phyloP scores from a whole-genome alignment of 2,888 invertebrate species.

The Acholoe squamosa region DNA sequence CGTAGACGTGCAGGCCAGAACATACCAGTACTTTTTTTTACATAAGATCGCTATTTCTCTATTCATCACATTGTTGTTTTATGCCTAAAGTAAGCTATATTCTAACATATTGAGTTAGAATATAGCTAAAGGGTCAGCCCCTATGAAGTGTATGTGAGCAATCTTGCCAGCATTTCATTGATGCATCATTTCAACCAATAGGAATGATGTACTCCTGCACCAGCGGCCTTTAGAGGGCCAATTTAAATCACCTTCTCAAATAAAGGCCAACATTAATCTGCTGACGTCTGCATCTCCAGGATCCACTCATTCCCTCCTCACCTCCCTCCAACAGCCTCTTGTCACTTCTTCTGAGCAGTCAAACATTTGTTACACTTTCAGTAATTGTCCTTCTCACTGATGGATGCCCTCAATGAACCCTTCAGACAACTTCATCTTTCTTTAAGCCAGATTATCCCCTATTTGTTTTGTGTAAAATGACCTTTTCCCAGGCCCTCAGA shows the following conservation, averaged over 20 bases:
- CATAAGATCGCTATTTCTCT: too few species aligned
- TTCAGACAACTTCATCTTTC: neutral
- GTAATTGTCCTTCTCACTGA: neutral
- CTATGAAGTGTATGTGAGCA: too few species aligned
- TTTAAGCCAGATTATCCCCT: neutral
- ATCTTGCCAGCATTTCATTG: too few species aligned
- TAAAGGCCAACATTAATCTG: constrained; percentile 20
- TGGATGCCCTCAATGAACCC: constrained; percentile 1
- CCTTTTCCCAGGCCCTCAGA: neutral
- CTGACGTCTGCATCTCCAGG: neutral
- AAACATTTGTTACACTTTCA: constrained; percentile 7
- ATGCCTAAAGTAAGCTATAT: too few species aligned
- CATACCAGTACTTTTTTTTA: too few species aligned
- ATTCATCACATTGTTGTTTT: too few species aligned
- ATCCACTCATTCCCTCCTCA: neutral
- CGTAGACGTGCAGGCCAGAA: too few species aligned
- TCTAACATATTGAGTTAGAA: too few species aligned
- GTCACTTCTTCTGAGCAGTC: neutral
- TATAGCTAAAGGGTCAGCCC: too few species aligned
- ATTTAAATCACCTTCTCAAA: neutral
- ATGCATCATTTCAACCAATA: too few species aligned
- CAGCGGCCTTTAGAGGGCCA: too few species aligned
- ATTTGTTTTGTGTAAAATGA: neutral
- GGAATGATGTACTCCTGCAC: too few species aligned
- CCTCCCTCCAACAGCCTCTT: neutral